Percentiles rank a stretch among this genome's conserved stretches.
Evolutionary conservation across 2,113 vertebrate species (phyloP).

Genomic region (Cephalophus harveyi): DNA sequence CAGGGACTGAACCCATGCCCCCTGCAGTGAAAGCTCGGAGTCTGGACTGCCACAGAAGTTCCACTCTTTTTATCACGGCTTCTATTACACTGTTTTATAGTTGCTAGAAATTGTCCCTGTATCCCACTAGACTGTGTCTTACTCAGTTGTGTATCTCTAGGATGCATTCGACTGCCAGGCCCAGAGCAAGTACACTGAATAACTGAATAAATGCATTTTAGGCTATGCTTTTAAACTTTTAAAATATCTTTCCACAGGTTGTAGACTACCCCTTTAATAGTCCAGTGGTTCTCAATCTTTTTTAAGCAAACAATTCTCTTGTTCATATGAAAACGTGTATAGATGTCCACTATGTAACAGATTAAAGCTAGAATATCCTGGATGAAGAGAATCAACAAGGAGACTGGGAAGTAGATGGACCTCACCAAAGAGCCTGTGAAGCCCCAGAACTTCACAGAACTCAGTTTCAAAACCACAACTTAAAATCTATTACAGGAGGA

Average conservation of each 20-base stretch:
- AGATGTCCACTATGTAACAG: neutral
- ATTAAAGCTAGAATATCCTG: neutral
- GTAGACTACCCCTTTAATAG: neutral
- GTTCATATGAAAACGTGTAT: neutral
- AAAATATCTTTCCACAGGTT: neutral
- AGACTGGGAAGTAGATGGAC: neutral
- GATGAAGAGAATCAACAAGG: neutral
- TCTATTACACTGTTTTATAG: neutral
- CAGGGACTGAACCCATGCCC: neutral
- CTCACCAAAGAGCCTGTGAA: neutral
- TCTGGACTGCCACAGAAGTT: neutral
- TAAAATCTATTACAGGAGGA: neutral
- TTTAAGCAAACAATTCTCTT: neutral
- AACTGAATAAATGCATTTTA: neutral
- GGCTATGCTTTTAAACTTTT: neutral
- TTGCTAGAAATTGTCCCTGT: neutral
- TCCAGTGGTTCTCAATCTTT: neutral
- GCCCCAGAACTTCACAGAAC: neutral
- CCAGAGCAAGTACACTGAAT: neutral
- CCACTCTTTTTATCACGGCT: neutral
- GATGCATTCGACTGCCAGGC: neutral
- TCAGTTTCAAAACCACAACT: neutral
- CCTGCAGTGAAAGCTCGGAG: neutral
- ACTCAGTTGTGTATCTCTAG: neutral
- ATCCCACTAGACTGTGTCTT: neutral